Evolutionary conservation across 2,797 vertebrate species (phyloP).

Genomic region (Lutjanus argentimaculatus): DNA sequence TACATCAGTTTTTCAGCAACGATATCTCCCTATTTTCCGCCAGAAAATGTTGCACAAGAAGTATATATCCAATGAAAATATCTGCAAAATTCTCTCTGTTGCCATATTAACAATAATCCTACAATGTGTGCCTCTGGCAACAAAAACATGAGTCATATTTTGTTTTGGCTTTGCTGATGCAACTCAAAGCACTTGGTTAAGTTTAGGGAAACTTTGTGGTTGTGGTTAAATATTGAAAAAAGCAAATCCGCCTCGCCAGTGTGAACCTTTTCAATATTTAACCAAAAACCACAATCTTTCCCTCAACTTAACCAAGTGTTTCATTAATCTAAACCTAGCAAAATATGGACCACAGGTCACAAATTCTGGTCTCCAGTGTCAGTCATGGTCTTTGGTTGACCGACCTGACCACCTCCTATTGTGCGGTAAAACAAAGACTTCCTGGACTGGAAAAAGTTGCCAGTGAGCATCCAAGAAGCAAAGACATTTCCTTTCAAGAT

Average conservation of each 20-base stretch:
- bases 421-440: neutral
- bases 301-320: neutral
- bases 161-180: conserved; percentile 1
- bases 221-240: conserved; percentile 23
- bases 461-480: neutral
- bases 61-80: too few relatives aligned
- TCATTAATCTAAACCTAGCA: neutral
- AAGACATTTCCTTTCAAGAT: neutral
- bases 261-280: conserved; percentile 18
- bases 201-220: conserved; percentile 12
- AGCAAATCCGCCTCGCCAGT: neutral
- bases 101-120: too few relatives aligned
- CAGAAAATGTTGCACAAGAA: too few relatives aligned
- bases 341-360: neutral
- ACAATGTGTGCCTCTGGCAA: neutral
- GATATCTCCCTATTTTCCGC: too few relatives aligned
- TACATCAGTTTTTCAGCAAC: neutral
- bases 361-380: too few relatives aligned
- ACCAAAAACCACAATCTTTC: conserved; percentile 1
- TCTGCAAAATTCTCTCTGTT: too few relatives aligned
- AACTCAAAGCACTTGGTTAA: neutral
- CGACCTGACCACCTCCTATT: neutral
- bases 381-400: neutral
- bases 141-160: neutral
- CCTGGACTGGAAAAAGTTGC: neutral